phyloP scores from a whole-genome alignment of 2,797 vertebrate genomes.

The Crypturellus tataupa region DNA sequence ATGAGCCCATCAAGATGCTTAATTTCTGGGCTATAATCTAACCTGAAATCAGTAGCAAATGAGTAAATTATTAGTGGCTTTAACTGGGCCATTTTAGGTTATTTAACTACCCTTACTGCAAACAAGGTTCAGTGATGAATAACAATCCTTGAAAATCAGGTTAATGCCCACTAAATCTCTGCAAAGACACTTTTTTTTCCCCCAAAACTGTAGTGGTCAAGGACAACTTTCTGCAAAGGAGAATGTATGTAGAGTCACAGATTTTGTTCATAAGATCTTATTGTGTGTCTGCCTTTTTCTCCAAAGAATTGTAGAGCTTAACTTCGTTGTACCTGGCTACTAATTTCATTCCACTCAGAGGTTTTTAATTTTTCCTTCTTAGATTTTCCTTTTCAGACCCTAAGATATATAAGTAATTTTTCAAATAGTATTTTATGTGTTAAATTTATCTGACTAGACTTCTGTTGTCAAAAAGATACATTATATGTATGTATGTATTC shows the following conservation, averaged over 20 bases:
- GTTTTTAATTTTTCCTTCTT: conserved; percentile 4
- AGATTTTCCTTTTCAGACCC: not conserved
- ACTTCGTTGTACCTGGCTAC: not conserved
- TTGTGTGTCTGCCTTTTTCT: conserved; percentile 24
- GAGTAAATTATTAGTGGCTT: conserved; percentile 49
- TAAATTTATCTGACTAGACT: not conserved
- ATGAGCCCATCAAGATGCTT: not conserved
- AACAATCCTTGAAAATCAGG: conserved; percentile 31
- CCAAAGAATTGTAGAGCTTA: not conserved
- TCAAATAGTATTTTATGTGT: not conserved
- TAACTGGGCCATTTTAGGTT: conserved; percentile 29
- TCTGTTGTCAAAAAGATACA: no score
- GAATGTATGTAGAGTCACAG: not conserved
- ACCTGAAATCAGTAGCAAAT: conserved; percentile 13
- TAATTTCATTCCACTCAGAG: not conserved
- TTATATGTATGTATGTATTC: not conserved
- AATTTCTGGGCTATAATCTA: conserved; percentile 33
- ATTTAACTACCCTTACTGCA: not conserved
- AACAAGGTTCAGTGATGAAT: not conserved
- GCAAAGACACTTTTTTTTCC: not conserved
- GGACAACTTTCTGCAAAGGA: not conserved
- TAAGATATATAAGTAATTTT: conserved; percentile 7
- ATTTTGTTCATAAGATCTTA: conserved; percentile 23
- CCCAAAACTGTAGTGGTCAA: not conserved
- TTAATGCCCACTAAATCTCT: conserved; percentile 28